phyloP scores from a whole-genome alignment of 2,797 vertebrate species.

The Channallabes apus region DNA sequence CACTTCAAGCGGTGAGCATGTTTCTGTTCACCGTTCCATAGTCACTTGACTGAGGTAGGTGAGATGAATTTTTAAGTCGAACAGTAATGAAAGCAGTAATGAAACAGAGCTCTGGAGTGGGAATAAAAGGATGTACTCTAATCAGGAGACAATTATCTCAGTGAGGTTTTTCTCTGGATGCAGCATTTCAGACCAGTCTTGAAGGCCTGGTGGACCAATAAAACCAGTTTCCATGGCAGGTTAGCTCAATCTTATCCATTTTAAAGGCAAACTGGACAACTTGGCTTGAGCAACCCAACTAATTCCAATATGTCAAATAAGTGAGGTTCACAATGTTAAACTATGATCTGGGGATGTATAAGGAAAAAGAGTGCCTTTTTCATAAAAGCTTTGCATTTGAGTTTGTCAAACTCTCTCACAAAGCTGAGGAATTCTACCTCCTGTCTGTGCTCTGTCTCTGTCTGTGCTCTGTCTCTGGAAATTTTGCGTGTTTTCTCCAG shows the following conservation, averaged over 20 bases:
- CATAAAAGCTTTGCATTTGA: not conserved
- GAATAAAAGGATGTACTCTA: not conserved
- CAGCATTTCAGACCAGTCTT: not conserved
- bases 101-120: conserved; percentile 10
- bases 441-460: not conserved
- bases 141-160: not conserved
- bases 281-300: not conserved
- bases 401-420: too few species aligned
- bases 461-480: conserved; percentile 38
- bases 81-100: conserved; percentile 6
- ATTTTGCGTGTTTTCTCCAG: conserved; percentile 35
- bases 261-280: not conserved
- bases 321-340: not conserved
- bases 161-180: not conserved
- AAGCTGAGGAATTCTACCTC: not conserved
- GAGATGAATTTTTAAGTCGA: conserved; percentile 3
- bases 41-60: conserved; percentile 7
- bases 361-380: not conserved
- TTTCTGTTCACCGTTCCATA: not conserved
- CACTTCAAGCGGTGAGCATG: not conserved
- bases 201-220: not conserved
- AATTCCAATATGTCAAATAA: not conserved
- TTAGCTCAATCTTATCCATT: not conserved
- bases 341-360: not conserved
- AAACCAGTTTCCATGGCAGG: conserved; percentile 36